Evolutionary conservation across 2,113 vertebrate species (phyloP).

Genomic region (Leuciscus idus): DNA sequence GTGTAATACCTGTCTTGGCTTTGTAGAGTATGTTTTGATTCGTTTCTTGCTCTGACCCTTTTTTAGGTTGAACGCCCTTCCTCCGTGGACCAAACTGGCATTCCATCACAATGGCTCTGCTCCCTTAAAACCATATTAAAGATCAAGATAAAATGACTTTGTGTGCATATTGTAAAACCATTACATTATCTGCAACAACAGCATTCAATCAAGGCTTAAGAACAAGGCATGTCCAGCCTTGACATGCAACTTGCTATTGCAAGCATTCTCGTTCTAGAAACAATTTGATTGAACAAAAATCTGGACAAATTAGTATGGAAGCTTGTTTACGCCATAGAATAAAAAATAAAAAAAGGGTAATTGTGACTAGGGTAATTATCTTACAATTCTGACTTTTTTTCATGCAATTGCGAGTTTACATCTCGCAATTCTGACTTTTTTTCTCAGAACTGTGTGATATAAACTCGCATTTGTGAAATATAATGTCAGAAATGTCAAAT

Average conservation of each 20-base stretch:
- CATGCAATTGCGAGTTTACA: too few relatives aligned
- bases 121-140: slow-evolving; percentile 70
- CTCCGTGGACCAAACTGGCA: slow-evolving; percentile 86
- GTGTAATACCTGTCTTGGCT: slow-evolving; percentile 85
- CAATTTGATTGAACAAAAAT: background rate
- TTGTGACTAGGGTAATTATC: too few relatives aligned
- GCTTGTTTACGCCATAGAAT: too few relatives aligned
- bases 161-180: background rate
- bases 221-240: background rate
- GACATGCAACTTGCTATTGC: background rate
- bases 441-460: too few relatives aligned
- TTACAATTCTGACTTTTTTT: too few relatives aligned
- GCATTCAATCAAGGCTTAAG: background rate
- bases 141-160: background rate
- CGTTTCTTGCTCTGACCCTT: slow-evolving; percentile 74
- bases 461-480: too few relatives aligned
- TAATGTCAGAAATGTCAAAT: too few relatives aligned
- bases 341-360: too few relatives aligned
- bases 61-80: slow-evolving; percentile 83
- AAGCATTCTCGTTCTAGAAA: background rate
- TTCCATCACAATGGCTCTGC: slow-evolving; percentile 88
- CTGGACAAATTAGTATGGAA: background rate
- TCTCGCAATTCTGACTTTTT: too few relatives aligned
- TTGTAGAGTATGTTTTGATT: slow-evolving; percentile 75
- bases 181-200: background rate